Conservation (phyloP, 2,888 invertebrate species). For the Brachypalpus laphriformis region DNA sequence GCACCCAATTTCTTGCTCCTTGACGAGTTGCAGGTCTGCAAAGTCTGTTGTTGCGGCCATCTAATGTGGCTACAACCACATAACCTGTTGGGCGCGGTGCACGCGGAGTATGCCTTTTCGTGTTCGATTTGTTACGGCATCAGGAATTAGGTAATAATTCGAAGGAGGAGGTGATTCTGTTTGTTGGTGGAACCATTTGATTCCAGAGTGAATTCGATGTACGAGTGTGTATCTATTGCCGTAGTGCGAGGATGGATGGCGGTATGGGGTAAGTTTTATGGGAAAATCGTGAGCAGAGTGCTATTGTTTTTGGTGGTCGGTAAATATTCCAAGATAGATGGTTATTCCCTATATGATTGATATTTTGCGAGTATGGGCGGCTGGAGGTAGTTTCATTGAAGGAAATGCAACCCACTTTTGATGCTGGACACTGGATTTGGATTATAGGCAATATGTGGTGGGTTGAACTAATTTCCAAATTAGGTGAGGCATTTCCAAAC, state of each 20-base stretch:
- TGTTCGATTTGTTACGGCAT: constrained; percentile 66
- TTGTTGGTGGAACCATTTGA: neutral
- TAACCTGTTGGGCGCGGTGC: constrained; percentile 51
- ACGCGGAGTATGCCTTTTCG: constrained; percentile 44
- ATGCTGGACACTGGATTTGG: neutral
- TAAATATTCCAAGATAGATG: neutral
- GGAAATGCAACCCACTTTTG: neutral
- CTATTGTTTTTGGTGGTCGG: constrained; percentile 11
- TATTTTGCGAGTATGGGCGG: neutral
- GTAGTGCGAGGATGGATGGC: neutral
- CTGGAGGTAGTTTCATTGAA: neutral
- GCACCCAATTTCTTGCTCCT: constrained; percentile 68
- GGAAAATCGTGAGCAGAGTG: constrained; percentile 32
- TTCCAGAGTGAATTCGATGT: neutral
- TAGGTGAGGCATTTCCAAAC: neutral
- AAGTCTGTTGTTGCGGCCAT: constrained; percentile 8
- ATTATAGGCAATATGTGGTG: neutral
- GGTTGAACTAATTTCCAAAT: neutral
- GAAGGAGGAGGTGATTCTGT: constrained; percentile 1
- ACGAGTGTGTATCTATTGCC: neutral
- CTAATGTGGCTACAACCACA: constrained; percentile 15
- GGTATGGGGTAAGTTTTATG: neutral
- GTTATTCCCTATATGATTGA: too few species aligned
- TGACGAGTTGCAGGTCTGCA: constrained; percentile 22
- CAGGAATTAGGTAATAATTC: constrained; percentile 63